Conservation (phyloP, 2,797 vertebrate genomes). For the Anguilla anguilla region DNA sequence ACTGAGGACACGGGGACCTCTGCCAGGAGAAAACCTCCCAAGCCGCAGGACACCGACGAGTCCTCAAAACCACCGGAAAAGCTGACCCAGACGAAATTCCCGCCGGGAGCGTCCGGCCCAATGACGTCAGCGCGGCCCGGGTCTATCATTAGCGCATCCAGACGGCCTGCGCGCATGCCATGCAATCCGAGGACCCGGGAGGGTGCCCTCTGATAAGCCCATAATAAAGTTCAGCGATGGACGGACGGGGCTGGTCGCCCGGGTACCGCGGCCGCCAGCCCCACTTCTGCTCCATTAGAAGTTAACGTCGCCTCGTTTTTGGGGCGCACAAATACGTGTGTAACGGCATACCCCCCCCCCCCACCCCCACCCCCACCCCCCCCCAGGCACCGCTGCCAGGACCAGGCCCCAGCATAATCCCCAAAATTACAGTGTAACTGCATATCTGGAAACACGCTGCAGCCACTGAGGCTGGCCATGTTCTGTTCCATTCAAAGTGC, state of each 20-base stretch:
- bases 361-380: slow-evolving; percentile 35
- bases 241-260: background rate
- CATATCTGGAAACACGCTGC: slow-evolving; percentile 64
- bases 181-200: slow-evolving; percentile 46
- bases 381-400: slow-evolving; percentile 57
- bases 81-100: slow-evolving; percentile 68
- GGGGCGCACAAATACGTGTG: slow-evolving; percentile 37
- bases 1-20: slow-evolving; percentile 27
- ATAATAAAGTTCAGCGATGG: slow-evolving; percentile 31
- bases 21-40: background rate
- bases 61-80: slow-evolving; percentile 61
- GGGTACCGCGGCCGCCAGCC: slow-evolving; percentile 37
- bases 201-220: slow-evolving; percentile 44
- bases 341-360: slow-evolving; percentile 33
- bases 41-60: slow-evolving; percentile 7
- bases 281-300: slow-evolving; percentile 35
- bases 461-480: slow-evolving; percentile 47
- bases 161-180: slow-evolving; percentile 51
- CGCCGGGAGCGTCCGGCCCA: slow-evolving; percentile 56
- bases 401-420: slow-evolving; percentile 68
- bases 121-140: slow-evolving; percentile 70
- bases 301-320: slow-evolving; percentile 49
- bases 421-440: slow-evolving; percentile 72
- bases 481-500: slow-evolving; percentile 37
- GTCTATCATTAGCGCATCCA: slow-evolving; percentile 71